Evolutionary conservation across 2,797 vertebrate genomes (phyloP).

Genomic region (Cyprinodon diabolis): DNA sequence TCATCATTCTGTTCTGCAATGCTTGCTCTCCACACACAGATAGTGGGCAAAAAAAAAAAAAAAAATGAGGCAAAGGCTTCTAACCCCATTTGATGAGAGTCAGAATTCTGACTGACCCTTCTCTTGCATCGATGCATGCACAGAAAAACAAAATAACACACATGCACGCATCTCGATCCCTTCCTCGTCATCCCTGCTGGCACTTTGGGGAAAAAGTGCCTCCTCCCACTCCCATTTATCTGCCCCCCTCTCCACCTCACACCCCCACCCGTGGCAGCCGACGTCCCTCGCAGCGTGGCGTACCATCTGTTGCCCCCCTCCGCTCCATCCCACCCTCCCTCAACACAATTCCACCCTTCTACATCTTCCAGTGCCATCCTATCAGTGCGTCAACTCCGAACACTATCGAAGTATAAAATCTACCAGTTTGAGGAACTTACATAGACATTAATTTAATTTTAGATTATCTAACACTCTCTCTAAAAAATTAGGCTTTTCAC

Average conservation of each 20-base stretch:
- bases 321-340: constrained; percentile 18
- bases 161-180: constrained; percentile 47
- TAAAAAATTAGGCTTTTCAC: neutral
- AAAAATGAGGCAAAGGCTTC: constrained; percentile 43
- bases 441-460: neutral
- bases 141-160: constrained; percentile 19
- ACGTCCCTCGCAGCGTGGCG: constrained; percentile 79
- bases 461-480: neutral
- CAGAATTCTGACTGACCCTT: constrained; percentile 33
- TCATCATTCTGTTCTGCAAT: constrained; percentile 27
- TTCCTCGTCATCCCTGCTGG: constrained; percentile 76
- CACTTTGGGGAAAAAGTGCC: constrained; percentile 74
- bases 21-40: constrained; percentile 37
- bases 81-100: constrained; percentile 55
- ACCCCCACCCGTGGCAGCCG: constrained; percentile 72
- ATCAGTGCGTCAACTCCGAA: constrained; percentile 50
- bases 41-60: constrained; percentile 43
- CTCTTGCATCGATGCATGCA: constrained; percentile 38
- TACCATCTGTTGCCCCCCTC: constrained; percentile 79
- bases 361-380: constrained; percentile 57
- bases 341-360: constrained; percentile 51
- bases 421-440: constrained; percentile 14
- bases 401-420: constrained; percentile 50
- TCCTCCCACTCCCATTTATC: constrained; percentile 75
- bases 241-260: constrained; percentile 60